Conservation (phyloP, 2,797 vertebrate genomes). For the Sternotherus odoratus region DNA sequence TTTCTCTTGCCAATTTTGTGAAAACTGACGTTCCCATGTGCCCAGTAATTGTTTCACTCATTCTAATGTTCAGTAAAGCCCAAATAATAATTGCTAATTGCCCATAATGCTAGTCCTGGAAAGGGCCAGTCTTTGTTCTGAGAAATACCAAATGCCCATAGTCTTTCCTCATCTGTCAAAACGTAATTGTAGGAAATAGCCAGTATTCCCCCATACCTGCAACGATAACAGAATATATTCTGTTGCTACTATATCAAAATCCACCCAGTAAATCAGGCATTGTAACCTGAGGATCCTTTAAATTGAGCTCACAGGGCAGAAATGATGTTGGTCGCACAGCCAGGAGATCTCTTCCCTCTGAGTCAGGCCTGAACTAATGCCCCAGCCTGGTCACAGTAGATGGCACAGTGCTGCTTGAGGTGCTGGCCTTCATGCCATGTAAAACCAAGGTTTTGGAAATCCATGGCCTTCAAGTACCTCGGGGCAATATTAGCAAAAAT, state of each 20-base stretch:
- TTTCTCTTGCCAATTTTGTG: background rate
- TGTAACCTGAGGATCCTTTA: background rate
- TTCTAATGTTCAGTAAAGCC: background rate
- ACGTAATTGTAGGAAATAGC: slow-evolving; percentile 3
- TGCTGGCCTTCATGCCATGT: background rate
- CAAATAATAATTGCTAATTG: slow-evolving; percentile 38
- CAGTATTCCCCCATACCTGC: background rate
- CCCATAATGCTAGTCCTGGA: background rate
- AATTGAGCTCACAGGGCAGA: background rate
- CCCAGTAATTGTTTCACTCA: slow-evolving; percentile 15
- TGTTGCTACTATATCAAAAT: background rate
- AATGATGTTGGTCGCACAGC: background rate
- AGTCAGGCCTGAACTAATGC: background rate
- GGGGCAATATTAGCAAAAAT: background rate
- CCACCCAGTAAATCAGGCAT: background rate
- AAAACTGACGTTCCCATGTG: slow-evolving; percentile 27
- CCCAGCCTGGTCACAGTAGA: rapidly evolving
- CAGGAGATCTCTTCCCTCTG: background rate
- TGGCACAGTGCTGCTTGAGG: background rate
- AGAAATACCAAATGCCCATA: background rate
- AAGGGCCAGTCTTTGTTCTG: slow-evolving; percentile 24
- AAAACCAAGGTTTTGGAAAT: background rate
- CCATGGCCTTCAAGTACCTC: background rate
- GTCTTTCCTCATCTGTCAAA: slow-evolving; percentile 21
- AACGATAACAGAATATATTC: background rate